These are phyloP conservation scores for Probaryconus sp. DNA, from an alignment of 1,140 invertebrate genomes.

Conservation along the genomic window DNA sequence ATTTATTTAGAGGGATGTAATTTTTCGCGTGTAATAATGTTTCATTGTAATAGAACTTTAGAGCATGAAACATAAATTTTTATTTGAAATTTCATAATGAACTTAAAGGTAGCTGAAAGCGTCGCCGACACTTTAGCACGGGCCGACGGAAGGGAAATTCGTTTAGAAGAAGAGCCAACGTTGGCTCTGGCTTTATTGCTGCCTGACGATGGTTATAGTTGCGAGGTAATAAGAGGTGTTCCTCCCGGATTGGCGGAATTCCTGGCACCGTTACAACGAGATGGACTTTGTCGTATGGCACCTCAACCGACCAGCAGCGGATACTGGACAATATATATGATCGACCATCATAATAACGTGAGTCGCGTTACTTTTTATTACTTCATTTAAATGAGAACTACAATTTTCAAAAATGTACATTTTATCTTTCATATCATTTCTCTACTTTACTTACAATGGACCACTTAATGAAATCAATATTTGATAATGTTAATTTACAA, in stretches of 20 bases:
- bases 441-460: too few species aligned
- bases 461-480: too few species aligned
- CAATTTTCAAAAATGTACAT: too few species aligned
- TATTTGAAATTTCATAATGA: too few species aligned
- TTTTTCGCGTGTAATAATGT: too few species aligned
- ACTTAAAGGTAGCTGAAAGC: conserved; percentile 87
- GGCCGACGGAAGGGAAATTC: conserved; percentile 92
- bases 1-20: too few species aligned
- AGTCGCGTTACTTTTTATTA: background rate
- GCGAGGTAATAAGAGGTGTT: conserved; percentile 95
- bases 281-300: conserved; percentile 92
- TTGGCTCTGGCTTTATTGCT: conserved; percentile 93
- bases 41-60: too few species aligned
- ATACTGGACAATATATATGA: conserved; percentile 97
- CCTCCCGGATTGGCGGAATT: conserved; percentile 96
- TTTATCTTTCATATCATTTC: too few species aligned
- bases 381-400: too few species aligned
- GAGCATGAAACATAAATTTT: too few species aligned
- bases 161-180: conserved; percentile 90
- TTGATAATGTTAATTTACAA: too few species aligned
- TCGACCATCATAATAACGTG: conserved; percentile 75
- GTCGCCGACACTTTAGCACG: conserved; percentile 94
- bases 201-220: conserved; percentile 98
- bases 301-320: conserved; percentile 94
- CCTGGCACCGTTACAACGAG: conserved; percentile 90